These are phyloP conservation scores for Microtus pennsylvanicus DNA, from an alignment of 2,113 vertebrate genomes.

Conservation along the genomic window DNA sequence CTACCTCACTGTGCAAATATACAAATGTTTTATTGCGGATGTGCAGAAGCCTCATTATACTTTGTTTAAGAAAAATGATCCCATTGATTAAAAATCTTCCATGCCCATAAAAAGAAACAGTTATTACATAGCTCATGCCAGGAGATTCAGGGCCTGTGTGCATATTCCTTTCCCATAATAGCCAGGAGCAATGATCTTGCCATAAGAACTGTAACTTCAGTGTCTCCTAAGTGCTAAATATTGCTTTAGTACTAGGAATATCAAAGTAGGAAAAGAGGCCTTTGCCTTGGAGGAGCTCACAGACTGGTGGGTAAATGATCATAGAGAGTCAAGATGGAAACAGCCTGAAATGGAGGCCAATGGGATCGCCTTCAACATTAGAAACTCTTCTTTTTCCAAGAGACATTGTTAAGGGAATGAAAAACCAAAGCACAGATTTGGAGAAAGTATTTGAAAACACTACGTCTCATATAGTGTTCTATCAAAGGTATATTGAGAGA, in stretches of 20 bases:
- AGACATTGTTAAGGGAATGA: not conserved
- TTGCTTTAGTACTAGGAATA: not conserved
- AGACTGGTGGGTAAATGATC: not conserved
- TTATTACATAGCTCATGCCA: not conserved
- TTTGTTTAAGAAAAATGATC: slow-evolving; percentile 51
- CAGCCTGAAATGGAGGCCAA: not conserved
- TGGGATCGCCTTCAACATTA: not conserved
- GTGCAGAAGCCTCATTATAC: not conserved
- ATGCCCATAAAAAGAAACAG: not conserved
- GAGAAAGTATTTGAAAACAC: not conserved
- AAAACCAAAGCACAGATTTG: not conserved
- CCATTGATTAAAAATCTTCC: not conserved
- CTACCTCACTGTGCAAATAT: not conserved
- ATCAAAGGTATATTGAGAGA: not conserved
- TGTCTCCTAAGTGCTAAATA: not conserved
- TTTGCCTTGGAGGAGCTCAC: not conserved
- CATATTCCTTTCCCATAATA: not conserved
- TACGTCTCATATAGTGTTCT: not conserved
- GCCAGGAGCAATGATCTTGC: not conserved
- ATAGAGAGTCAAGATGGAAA: not conserved
- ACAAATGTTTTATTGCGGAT: not conserved
- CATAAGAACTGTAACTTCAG: not conserved
- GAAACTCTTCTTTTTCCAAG: slow-evolving; percentile 4
- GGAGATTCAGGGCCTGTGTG: not conserved
- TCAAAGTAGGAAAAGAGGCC: not conserved